These are phyloP conservation scores for Cyphomyrus plagiostoma DNA, from an alignment of 2,113 vertebrate genomes.

Conservation along the genomic window DNA sequence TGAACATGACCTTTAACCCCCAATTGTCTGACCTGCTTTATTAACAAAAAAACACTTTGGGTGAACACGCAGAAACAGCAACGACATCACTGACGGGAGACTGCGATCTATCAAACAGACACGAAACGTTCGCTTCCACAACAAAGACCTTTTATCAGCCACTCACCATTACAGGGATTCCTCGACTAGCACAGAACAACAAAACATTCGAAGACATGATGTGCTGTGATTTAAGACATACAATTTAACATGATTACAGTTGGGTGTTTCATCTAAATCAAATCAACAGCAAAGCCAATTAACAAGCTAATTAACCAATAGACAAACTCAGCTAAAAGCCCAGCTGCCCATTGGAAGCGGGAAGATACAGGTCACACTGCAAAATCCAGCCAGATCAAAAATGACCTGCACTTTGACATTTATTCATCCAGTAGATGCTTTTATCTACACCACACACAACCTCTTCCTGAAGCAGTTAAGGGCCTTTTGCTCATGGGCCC, in stretches of 20 bases:
- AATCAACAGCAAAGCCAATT: not conserved
- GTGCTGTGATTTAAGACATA: not conserved
- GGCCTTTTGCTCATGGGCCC: not conserved
- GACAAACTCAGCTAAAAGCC: not conserved
- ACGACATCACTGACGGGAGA: not conserved
- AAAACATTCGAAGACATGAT: not conserved
- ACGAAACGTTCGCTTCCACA: not conserved
- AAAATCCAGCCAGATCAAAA: not conserved
- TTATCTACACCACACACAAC: not conserved
- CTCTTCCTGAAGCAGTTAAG: not conserved
- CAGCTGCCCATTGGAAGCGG: not conserved
- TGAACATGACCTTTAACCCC: not conserved
- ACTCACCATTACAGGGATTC: not conserved
- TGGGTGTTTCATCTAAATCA: not conserved
- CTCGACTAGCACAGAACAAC: not conserved
- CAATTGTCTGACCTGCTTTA: not conserved
- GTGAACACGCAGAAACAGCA: not conserved
- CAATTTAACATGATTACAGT: not conserved
- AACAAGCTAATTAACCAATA: not conserved
- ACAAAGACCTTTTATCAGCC: not conserved
- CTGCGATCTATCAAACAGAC: not conserved
- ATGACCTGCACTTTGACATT: not conserved
- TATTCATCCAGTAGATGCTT: not conserved
- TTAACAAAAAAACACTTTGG: not conserved
- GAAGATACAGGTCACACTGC: not conserved